Base-by-base conservation (phyloP, 2,113 vertebrate species). In the Picathartes gymnocephalus region DNA sequence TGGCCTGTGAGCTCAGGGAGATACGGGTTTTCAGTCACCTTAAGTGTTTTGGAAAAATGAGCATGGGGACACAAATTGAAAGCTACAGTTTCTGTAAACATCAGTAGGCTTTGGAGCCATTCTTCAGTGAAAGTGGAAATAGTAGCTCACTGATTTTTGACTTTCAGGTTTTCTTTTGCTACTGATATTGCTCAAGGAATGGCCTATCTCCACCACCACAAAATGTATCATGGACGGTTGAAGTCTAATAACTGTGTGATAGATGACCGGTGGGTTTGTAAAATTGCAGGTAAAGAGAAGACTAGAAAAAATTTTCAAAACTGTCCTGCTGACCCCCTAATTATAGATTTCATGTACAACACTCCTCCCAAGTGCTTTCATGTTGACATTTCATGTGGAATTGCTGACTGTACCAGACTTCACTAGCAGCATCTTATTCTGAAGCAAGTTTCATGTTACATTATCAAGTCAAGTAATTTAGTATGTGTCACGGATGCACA, bases 201-300 rank as follows among this genome's bases (percentile, higher is more conserved):
- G 98, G 97, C 98, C 2, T 99, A 98, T 88, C 98, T 99, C 40
- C 98, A 98, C 94, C 98, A 99, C 31, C 97, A 98, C 88, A 97
- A 96, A 95, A 97, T 98, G 82, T 98, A 97, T 84, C 98, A 98
- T 14, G 97, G 98, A 33, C 96, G 95, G 27, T 90, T 99, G 57
- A 99, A 98, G 81, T 99, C 98, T 18, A 93, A 92, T 12, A 99
- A 99, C 96, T 98, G 98, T 81, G 98, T 99, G 20, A 96, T 98
- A 51, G 98, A 99, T 73, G 98, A 98, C 92, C 97, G 97, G 86
- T 99, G 98, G 98, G 98, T 98, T 94, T 99, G 98, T 96, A 99
- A 98, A 97, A 98, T 99, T 96, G 97, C 98, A 97, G 98, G 98
- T 98, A 96, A 96, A 84, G 9, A 58, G 20, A 65, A 89, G 4